Evolutionary conservation across 92 coral and sea anemone genomes (phyloP), one percentile per base, ranked within the genome.

Genomic region (Siderastrea radians): DNA sequence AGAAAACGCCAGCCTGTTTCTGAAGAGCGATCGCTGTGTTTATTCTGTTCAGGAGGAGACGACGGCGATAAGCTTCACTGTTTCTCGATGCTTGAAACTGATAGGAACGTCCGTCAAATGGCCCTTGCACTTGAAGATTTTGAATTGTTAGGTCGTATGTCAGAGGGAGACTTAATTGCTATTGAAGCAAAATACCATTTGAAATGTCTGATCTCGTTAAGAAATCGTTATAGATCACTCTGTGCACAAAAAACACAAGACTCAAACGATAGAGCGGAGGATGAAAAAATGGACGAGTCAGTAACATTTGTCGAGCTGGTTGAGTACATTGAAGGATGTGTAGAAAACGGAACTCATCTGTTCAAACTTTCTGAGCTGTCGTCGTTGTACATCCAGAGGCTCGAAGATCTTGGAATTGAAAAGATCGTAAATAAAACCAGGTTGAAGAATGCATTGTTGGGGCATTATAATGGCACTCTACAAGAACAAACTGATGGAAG

Each of bases 401-500:
- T 93, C 50, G 79, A 74, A 80, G 19, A 89, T 43, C 62, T 92
- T 14, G 91, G 95, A 4, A 65, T 92, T 67, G 51, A 81, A 71
- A 92, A 89, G 55, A 61, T 38, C 0, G 91, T 92, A 26, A 92
- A 92, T 81, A 92, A 78, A 82, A 85, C 95, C 48, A 66, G 84
- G 80, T 91, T 92, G 12, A 92, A 92, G 55, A 66, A 53, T 64
- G 83, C 86, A 0, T 59, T 90, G 70, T 64, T 93, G 46, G 93
- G 90, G 74, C 14, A 81, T 60, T 81, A 85, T 14, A 89, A 93
- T n/a, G 95, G 86, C 9, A 92, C 93, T 43, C 38, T 26, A 26
- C 84, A 90, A 84, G 92, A 90, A 72, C 90, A 93, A 90, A 83
- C 19, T 84, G 92, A 79, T 80, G 85, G 94, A 5, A 93, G 87